These are phyloP conservation scores for Anagyrus pseudococci DNA, from an alignment of 2,888 invertebrate genomes.

Conservation along the genomic window DNA sequence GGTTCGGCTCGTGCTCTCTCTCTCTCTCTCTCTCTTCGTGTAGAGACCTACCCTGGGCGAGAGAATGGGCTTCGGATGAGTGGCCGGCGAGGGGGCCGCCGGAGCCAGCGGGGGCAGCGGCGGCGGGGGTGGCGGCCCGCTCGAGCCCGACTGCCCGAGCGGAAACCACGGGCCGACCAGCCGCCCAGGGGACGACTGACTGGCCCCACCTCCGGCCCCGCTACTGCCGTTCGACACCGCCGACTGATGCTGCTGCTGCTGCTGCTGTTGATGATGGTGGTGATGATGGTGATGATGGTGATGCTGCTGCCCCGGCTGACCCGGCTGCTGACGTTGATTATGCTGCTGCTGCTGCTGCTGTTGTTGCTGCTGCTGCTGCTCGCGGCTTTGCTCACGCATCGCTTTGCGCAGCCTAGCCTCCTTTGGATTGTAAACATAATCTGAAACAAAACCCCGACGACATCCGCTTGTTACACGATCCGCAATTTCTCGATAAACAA, in stretches of 20 bases:
- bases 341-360: conserved; percentile 24
- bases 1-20: no score
- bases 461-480: no score
- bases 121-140: conserved; percentile 11
- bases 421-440: conserved; percentile 71
- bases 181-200: conserved; percentile 18
- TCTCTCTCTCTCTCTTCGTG: no score
- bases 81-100: conserved; percentile 39
- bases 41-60: conserved; percentile 49
- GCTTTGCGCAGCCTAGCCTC: conserved; percentile 70
- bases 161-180: conserved; percentile 53
- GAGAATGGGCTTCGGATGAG: conserved; percentile 51
- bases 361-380: conserved; percentile 36
- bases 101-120: conserved; percentile 28
- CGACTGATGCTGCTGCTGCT: conserved; percentile 25
- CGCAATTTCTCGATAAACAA: no score
- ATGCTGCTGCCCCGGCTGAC: conserved; percentile 22
- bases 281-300: conserved; percentile 13
- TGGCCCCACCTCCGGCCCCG: no score
- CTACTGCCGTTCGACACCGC: conserved; percentile 35
- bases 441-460: conserved; percentile 56
- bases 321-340: conserved; percentile 13
- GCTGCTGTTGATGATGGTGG: conserved; percentile 22
- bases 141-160: conserved; percentile 45
- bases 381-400: conserved; percentile 64